phyloP scores from a whole-genome alignment of 2,888 invertebrate genomes.

The Teleiodes luculella region DNA sequence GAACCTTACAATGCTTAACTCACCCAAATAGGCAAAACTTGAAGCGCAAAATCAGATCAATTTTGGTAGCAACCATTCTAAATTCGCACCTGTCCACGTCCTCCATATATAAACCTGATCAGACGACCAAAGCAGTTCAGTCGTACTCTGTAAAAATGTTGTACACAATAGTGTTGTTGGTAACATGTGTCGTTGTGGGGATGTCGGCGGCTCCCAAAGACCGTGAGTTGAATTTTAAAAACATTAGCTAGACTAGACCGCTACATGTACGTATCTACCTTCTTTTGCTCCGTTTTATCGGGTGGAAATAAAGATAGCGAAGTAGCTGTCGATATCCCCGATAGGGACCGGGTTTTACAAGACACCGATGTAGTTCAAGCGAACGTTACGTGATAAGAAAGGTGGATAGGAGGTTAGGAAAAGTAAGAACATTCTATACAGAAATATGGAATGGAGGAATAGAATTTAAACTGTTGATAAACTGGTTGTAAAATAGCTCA shows the following conservation, averaged over 20 bases:
- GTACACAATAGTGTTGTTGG: slow-evolving; percentile 41
- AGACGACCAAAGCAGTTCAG: slow-evolving; percentile 43
- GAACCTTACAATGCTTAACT: too few relatives aligned
- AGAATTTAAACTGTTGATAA: too few relatives aligned
- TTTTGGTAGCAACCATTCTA: not conserved
- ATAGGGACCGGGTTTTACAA: not conserved
- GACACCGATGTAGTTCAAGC: not conserved
- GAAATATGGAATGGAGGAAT: too few relatives aligned
- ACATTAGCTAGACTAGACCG: not conserved
- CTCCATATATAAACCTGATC: slow-evolving; percentile 61
- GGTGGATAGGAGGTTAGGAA: not conserved
- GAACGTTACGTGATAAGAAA: not conserved
- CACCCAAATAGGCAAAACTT: too few relatives aligned
- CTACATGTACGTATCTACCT: not conserved
- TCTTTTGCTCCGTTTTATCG: not conserved
- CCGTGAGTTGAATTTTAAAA: slow-evolving; percentile 48
- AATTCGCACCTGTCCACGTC: slow-evolving; percentile 4
- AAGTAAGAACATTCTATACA: not conserved
- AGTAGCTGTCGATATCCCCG: not conserved
- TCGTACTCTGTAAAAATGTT: slow-evolving; percentile 45
- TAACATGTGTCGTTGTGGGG: slow-evolving; percentile 35
- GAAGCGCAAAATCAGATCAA: too few relatives aligned
- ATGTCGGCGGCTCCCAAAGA: slow-evolving; percentile 49
- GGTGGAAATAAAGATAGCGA: too few relatives aligned
- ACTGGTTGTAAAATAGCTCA: too few relatives aligned